phyloP scores from a whole-genome alignment of 2,888 invertebrate genomes.

The Micropterix aruncella region DNA sequence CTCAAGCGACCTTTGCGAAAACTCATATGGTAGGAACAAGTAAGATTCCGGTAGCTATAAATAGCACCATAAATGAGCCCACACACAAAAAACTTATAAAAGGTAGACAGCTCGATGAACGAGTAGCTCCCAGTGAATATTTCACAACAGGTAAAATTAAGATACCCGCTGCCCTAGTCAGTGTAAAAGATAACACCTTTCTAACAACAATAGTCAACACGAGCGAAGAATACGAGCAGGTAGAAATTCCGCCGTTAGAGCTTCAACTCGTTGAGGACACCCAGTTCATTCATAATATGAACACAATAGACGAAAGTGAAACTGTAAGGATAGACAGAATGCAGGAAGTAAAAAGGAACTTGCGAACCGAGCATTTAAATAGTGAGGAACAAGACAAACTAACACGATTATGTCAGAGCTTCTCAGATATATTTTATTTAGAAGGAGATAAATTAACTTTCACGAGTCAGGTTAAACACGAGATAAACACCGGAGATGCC shows the following conservation, averaged over 20 bases:
- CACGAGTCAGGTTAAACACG: conserved; percentile 12
- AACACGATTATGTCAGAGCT: neutral
- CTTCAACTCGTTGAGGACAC: neutral
- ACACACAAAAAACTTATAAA: no score
- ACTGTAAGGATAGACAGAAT: neutral
- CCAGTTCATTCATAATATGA: neutral
- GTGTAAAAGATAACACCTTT: neutral
- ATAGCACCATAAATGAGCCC: no score
- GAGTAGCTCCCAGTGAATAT: no score
- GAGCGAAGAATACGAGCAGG: neutral
- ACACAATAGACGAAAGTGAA: neutral
- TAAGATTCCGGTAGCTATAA: no score
- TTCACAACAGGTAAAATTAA: no score
- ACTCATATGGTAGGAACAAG: no score
- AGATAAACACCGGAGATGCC: conserved; percentile 11
- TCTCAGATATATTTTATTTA: conserved; percentile 9
- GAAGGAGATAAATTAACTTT: conserved; percentile 10
- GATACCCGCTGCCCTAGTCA: neutral
- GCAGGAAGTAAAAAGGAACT: neutral
- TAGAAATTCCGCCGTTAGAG: neutral
- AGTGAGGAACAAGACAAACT: neutral
- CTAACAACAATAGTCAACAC: neutral
- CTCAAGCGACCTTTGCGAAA: no score
- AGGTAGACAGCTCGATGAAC: no score
- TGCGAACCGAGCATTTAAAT: conserved; percentile 1